These are phyloP conservation scores for Saccopteryx bilineata DNA, from an alignment of 2,113 vertebrate species.

Conservation along the genomic window DNA sequence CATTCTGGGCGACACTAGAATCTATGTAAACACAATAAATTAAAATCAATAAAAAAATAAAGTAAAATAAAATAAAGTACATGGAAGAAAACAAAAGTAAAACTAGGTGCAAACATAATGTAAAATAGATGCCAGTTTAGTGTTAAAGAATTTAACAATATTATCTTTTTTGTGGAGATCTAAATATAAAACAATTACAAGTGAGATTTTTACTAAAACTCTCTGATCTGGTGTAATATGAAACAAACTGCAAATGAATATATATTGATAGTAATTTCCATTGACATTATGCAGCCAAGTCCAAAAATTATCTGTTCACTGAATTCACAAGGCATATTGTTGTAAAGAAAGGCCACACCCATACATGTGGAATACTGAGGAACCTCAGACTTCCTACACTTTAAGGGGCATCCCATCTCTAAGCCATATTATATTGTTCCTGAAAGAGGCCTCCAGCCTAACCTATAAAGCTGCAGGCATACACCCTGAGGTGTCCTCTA, in stretches of 20 bases:
- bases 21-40: no score
- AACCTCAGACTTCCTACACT: rapidly evolving
- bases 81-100: neutral
- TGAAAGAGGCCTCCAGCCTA: neutral
- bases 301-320: neutral
- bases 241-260: neutral
- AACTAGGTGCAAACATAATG: neutral
- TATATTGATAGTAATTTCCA: neutral
- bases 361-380: rapidly evolving
- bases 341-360: neutral
- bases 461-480: neutral
- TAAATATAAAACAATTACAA: neutral
- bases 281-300: neutral
- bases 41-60: no score
- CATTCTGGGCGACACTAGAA: no score
- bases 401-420: neutral
- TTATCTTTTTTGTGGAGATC: neutral
- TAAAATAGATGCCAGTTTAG: neutral
- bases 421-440: no score
- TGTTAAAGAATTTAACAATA: neutral
- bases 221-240: neutral
- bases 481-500: neutral
- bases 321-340: neutral
- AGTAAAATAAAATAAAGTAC: neutral
- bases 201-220: neutral